Evolutionary conservation across 2,797 vertebrate genomes (phyloP), one percentile per base, ranked within the genome.

Genomic region (Loriculus beryllinus): DNA sequence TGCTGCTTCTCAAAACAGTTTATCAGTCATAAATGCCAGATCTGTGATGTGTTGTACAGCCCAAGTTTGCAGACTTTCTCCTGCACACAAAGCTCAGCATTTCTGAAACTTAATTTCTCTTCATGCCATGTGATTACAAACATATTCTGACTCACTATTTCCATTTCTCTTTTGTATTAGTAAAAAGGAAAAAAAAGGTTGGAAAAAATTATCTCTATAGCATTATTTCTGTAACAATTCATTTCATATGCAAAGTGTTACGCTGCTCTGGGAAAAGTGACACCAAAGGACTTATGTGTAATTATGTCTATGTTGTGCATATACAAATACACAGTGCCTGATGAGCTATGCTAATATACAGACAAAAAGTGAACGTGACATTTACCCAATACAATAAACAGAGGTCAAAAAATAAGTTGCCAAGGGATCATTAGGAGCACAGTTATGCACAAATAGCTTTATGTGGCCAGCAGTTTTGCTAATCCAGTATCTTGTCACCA

Each of bases 331-430:
- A 77, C 26, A 59, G 43, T 0, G 12, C 76, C 63, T 82, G 70
- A 83, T 88, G 88, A 74, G 68, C 86, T 84, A 37, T 70, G 80
- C 88, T 95, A 82, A 96, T 82, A 63, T 42, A 86, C 31, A 89
- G 83, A 75, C 94, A 92, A 82, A 82, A 95, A 92, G 54, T 3
- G 47, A 65, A 93, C 1, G 17, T 83, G 92, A 89, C 49, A 90
- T 95, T 95, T 94, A 95, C 29, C 43, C 85, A 76, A 42, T 25
- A 76, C 51, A 95, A 84, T 91, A 95, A 96, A 93, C 87, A 91
- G 3, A 90, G 87, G 89, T 95, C 87, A 90, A 89, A 92, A 93
- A 82, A 52, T 21, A 90, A 91, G 70, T 91, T 76, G 77, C 82
- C 40, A 33, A 8, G 10, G 72, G 67, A 92, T 94, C 63, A 56